These are phyloP conservation scores for Cerastis rubricosa DNA, from an alignment of 2,888 invertebrate species.

Conservation along the genomic window DNA sequence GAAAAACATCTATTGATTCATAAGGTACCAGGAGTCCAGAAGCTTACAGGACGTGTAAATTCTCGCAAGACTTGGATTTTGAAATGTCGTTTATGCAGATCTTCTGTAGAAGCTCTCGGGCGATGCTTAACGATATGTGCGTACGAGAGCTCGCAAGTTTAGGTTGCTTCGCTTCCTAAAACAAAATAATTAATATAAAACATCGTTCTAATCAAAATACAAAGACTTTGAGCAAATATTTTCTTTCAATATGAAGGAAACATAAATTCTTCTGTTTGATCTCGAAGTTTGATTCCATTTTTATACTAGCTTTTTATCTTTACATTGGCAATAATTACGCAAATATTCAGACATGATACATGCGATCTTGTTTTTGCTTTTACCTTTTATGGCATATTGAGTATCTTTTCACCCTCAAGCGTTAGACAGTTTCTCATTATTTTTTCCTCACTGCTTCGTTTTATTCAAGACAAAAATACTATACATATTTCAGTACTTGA, in stretches of 20 bases:
- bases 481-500: constrained; percentile 24
- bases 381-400: constrained; percentile 15
- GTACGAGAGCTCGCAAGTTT: constrained; percentile 95
- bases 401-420: constrained; percentile 4
- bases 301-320: constrained; percentile 45
- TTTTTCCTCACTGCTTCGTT: constrained; percentile 12
- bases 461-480: constrained; percentile 23
- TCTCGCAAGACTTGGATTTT: constrained; percentile 96
- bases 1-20: constrained; percentile 35
- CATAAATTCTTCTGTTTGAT: constrained; percentile 38
- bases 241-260: constrained; percentile 19
- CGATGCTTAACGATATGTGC: constrained; percentile 95
- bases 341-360: constrained; percentile 15
- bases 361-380: constrained; percentile 18
- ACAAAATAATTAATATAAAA: constrained; percentile 64
- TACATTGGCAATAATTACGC: constrained; percentile 41
- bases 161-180: constrained; percentile 89
- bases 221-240: constrained; percentile 1
- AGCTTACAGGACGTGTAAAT: constrained; percentile 94
- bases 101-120: constrained; percentile 95
- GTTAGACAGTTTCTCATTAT: constrained; percentile 6
- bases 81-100: constrained; percentile 96
- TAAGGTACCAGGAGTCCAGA: constrained; percentile 70
- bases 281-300: constrained; percentile 26
- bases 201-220: constrained; percentile 32